Evolutionary conservation across 2,888 invertebrate genomes (phyloP).

Genomic region (Rhingia campestris): DNA sequence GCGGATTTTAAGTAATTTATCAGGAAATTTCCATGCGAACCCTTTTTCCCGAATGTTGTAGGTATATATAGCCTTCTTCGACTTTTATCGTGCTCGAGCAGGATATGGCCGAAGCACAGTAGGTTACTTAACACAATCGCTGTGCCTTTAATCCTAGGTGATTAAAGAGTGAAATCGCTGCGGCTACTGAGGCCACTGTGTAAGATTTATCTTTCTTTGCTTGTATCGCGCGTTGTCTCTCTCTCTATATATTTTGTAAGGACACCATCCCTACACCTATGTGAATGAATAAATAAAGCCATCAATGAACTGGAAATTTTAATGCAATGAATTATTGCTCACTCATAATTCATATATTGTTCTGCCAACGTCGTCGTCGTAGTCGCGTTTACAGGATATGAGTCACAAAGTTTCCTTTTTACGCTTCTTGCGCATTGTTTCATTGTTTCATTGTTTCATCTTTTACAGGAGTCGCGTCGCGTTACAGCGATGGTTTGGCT

Average conservation of each 20-base stretch:
- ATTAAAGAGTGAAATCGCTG: slow-evolving; percentile 56
- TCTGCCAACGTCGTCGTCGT: slow-evolving; percentile 27
- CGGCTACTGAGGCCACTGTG: slow-evolving; percentile 39
- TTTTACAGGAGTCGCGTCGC: slow-evolving; percentile 50
- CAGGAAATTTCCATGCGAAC: slow-evolving; percentile 59
- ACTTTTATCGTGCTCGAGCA: slow-evolving; percentile 42
- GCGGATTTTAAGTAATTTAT: slow-evolving; percentile 67
- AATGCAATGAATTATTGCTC: slow-evolving; percentile 73
- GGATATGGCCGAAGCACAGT: slow-evolving; percentile 24
- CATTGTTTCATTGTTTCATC: slow-evolving; percentile 71
- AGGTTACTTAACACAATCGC: slow-evolving; percentile 53
- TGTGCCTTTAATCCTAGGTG: slow-evolving; percentile 63
- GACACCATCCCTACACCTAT: slow-evolving; percentile 31
- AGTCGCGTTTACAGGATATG: slow-evolving; percentile 57
- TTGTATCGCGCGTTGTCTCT: slow-evolving; percentile 1
- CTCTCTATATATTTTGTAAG: background rate
- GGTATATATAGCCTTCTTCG: slow-evolving; percentile 46
- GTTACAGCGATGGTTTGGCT: slow-evolving; percentile 36
- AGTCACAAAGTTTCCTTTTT: slow-evolving; percentile 66
- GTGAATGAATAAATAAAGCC: slow-evolving; percentile 71
- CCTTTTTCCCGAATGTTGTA: slow-evolving; percentile 15
- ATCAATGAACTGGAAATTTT: slow-evolving; percentile 74
- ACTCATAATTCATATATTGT: slow-evolving; percentile 71
- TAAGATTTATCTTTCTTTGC: slow-evolving; percentile 52
- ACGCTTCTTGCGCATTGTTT: slow-evolving; percentile 70